Evolutionary conservation across 2,888 invertebrate genomes (phyloP).

Genomic region (Eubasilissa splendida): DNA sequence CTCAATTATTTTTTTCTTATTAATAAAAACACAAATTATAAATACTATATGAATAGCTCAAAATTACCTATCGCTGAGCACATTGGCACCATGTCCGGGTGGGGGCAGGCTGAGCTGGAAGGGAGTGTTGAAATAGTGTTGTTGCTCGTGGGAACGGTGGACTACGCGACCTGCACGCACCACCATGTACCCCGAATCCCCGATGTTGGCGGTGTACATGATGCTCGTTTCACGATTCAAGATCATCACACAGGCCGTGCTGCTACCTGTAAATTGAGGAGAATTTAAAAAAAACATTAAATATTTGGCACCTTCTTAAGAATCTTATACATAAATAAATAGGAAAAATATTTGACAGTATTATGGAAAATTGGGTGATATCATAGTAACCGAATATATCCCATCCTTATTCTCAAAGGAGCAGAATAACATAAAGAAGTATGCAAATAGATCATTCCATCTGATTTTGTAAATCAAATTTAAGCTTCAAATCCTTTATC

Average conservation of each 20-base stretch:
- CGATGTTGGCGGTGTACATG: slow-evolving; percentile 96
- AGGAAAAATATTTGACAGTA: too few relatives aligned
- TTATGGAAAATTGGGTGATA: too few relatives aligned
- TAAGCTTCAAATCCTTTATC: too few relatives aligned
- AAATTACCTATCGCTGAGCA: slow-evolving; percentile 88
- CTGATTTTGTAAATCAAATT: too few relatives aligned
- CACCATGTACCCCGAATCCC: slow-evolving; percentile 98
- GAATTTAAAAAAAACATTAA: background rate
- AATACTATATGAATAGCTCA: too few relatives aligned
- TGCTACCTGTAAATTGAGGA: slow-evolving; percentile 81
- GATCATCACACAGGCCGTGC: slow-evolving; percentile 97
- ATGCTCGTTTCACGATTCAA: slow-evolving; percentile 91
- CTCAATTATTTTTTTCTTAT: background rate
- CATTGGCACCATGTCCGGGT: slow-evolving; percentile 88
- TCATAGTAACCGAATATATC: too few relatives aligned
- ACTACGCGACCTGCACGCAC: slow-evolving; percentile 90
- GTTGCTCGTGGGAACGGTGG: slow-evolving; percentile 95
- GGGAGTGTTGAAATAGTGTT: slow-evolving; percentile 99
- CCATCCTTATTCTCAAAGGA: too few relatives aligned
- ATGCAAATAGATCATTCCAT: too few relatives aligned
- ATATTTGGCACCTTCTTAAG: too few relatives aligned
- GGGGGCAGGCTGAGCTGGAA: slow-evolving; percentile 97
- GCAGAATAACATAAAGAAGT: too few relatives aligned
- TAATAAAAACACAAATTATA: too few relatives aligned
- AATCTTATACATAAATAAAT: too few relatives aligned